Conservation (phyloP, 2,888 invertebrate species). For the Drosophila eohydei region DNA sequence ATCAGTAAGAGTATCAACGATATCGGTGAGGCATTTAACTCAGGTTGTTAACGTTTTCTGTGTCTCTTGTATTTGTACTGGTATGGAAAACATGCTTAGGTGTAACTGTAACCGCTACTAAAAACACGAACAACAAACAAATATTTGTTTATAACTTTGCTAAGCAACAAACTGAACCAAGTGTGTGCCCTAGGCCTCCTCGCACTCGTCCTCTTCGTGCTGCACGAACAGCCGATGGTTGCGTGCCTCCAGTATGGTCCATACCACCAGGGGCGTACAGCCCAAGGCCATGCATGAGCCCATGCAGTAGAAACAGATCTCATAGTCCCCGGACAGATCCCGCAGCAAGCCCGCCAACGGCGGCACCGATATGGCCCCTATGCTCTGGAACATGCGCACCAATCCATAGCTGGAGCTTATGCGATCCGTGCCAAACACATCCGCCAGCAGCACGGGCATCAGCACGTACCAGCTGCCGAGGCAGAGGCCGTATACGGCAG, state of each 20-base stretch:
- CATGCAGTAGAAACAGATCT: constrained; percentile 91
- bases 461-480: constrained; percentile 91
- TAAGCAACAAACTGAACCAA: constrained; percentile 44
- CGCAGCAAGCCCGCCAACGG: constrained; percentile 89
- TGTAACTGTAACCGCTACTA: constrained; percentile 63
- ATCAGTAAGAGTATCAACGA: constrained; percentile 48
- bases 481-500: constrained; percentile 89
- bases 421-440: constrained; percentile 90
- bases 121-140: constrained; percentile 70
- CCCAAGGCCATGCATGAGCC: constrained; percentile 91
- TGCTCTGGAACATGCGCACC: constrained; percentile 91
- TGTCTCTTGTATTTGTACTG: constrained; percentile 27
- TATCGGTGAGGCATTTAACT: constrained; percentile 77
- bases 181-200: constrained; percentile 72
- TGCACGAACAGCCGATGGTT: constrained; percentile 78
- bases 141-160: constrained; percentile 29
- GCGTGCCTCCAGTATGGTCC: constrained; percentile 82
- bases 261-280: constrained; percentile 88
- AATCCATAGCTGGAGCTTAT: constrained; percentile 91
- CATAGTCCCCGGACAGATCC: constrained; percentile 90
- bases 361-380: constrained; percentile 90
- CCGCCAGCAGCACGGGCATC: constrained; percentile 90
- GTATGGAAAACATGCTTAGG: constrained; percentile 44
- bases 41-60: constrained; percentile 20
- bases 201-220: constrained; percentile 81